Base-by-base conservation (phyloP, 2,888 invertebrate genomes). In the Trichopoda pennipes region DNA sequence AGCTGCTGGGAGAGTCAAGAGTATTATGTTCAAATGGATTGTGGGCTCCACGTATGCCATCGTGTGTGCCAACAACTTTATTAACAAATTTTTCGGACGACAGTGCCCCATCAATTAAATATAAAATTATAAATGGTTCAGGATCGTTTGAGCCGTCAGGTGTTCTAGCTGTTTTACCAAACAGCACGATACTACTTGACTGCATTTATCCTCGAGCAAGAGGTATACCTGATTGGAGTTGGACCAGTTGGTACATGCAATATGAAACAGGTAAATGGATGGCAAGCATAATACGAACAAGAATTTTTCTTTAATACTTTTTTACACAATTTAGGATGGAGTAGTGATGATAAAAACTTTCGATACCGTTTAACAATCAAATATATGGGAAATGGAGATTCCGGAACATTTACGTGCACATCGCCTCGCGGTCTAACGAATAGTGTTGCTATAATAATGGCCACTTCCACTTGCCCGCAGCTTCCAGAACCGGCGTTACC, bases 81-180 rank as follows among this genome's bases (percentile, higher is more conserved):
- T 92, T 97, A 85, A 96, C 96, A 51, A 97, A 97, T 91, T 97
- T 96, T 90, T 96, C 96, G 87, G 96, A 96, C 85, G 95, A 96
- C 87, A 95, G 95, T 49, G 96, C 96, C 0, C 96, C 96, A 7
- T 95, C 96, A 14, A 95, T 96, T 82, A 92, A 95, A 70, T 95
- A 95, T 86, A 94, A 94, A 86, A 93, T 96, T 79, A 94, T 95
- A 16, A 93, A 94, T 53, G 96, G 96, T 1, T 96, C 96, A 0
- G 96, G 95, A 21, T 94, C 95, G 4, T 95, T 96, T 68, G 96
- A 95, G 86, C 95, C 95, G 0, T 93, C 94, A 1, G 97, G 97
- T 14, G 94, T 95, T 84, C 91, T 97, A 81, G 95, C 95, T 32
- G 95, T 97, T 53, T 95, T 94, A 86, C 97, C 97, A 0, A 96